Conservation (phyloP, 2,888 invertebrate genomes). For the Ferrisia virgata region DNA sequence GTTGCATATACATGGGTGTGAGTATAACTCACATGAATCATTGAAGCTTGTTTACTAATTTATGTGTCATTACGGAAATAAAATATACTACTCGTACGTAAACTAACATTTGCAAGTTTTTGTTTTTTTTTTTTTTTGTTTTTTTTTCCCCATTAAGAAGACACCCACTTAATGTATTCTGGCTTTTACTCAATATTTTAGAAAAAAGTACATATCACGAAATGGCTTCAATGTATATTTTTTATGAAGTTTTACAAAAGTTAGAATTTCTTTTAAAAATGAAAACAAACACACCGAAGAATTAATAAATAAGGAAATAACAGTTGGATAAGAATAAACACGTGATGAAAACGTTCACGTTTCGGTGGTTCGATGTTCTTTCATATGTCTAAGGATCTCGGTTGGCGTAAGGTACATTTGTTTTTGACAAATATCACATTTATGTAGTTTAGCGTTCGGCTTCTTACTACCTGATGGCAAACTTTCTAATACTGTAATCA, state of each 20-base stretch:
- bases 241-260: no score
- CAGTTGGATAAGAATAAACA: background rate
- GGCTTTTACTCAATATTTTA: background rate
- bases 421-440: slow-evolving; percentile 69
- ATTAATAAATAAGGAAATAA: no score
- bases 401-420: slow-evolving; percentile 70
- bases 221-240: background rate
- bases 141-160: background rate
- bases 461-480: slow-evolving; percentile 50
- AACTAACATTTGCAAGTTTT: background rate
- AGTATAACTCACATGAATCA: background rate
- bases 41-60: background rate
- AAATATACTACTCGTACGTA: background rate
- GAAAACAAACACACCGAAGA: no score
- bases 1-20: background rate
- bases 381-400: slow-evolving; percentile 83
- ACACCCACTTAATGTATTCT: background rate
- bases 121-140: no score
- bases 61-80: background rate
- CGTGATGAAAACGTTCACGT: background rate
- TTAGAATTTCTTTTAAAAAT: no score
- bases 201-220: background rate
- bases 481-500: background rate
- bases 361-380: slow-evolving; percentile 53
- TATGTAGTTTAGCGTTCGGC: slow-evolving; percentile 64